These are phyloP conservation scores for Psilopogon haemacephalus DNA, from an alignment of 2,113 vertebrate genomes.

Conservation along the genomic window DNA sequence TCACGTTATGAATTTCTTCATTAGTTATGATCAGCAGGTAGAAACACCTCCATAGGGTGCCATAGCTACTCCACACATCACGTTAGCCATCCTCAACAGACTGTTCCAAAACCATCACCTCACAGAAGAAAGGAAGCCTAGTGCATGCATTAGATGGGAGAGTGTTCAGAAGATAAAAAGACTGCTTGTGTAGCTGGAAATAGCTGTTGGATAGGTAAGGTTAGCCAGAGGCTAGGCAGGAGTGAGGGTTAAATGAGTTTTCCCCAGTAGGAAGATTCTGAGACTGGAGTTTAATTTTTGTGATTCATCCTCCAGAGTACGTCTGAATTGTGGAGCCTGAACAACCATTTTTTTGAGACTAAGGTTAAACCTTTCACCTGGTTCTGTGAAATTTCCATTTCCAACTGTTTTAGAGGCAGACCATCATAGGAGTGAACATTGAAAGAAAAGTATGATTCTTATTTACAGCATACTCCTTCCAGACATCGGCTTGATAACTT, in stretches of 20 bases:
- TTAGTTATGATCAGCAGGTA: not conserved
- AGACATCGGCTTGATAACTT: conserved; percentile 27
- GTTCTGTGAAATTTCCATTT: not conserved
- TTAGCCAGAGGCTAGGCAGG: not conserved
- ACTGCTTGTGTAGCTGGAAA: not conserved
- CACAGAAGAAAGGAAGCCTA: not conserved
- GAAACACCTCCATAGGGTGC: not conserved
- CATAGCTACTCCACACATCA: not conserved
- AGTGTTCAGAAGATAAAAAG: not conserved
- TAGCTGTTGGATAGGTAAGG: not conserved
- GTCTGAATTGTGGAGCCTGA: not conserved
- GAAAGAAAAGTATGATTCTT: conserved; percentile 2
- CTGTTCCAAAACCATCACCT: not conserved
- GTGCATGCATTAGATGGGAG: not conserved
- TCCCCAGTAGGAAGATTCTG: not conserved
- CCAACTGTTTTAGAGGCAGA: not conserved
- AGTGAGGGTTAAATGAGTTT: not conserved
- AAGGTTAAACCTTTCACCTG: not conserved
- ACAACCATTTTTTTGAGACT: not conserved
- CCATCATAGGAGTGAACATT: not conserved
- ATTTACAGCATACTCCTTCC: not conserved
- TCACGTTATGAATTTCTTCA: not conserved
- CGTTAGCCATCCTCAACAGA: not conserved
- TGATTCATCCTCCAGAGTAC: not conserved
- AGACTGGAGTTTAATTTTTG: not conserved